Percentiles rank a stretch among this genome's conserved stretches.
Evolutionary conservation across 2,113 vertebrate species (phyloP).

Genomic region (Caloenas nicobarica): DNA sequence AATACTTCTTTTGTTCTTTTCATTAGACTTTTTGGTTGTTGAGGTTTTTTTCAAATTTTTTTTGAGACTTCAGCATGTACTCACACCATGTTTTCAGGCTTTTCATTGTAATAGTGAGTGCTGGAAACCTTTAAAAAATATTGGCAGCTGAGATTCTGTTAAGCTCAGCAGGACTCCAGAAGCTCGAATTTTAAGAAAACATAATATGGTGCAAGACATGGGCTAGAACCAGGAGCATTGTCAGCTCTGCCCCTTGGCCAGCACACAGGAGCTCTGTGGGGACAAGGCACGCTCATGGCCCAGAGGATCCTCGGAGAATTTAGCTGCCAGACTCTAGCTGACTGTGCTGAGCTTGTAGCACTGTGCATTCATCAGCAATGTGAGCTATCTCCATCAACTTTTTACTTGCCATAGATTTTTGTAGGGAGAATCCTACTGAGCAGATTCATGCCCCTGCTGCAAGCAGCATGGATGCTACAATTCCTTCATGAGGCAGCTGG

Average conservation of each 20-base stretch:
- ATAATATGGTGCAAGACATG: not conserved
- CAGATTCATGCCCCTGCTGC: not conserved
- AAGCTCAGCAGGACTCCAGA: not conserved
- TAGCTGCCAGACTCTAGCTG: not conserved
- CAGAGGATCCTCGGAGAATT: not conserved
- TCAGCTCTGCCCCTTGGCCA: not conserved
- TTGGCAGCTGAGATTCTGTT: not conserved
- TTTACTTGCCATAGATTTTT: not conserved
- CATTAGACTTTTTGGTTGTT: not conserved
- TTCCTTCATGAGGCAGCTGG: not conserved
- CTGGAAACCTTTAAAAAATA: not conserved
- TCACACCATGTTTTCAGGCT: not conserved
- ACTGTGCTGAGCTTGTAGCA: not conserved
- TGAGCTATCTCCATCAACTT: not conserved
- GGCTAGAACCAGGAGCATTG: not conserved
- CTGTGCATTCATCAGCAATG: not conserved
- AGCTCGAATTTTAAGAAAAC: not conserved
- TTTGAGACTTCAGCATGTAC: not conserved
- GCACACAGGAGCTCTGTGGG: not conserved
- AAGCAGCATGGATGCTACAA: not conserved
- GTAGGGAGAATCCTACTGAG: not conserved
- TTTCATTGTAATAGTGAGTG: not conserved
- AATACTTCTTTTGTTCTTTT: not conserved
- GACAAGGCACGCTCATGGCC: not conserved
- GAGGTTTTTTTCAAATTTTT: not conserved